Percentiles rank a stretch among this genome's conserved stretches.
phyloP scores from a whole-genome alignment of 2,113 vertebrate species.

The Meleagris gallopavo region DNA sequence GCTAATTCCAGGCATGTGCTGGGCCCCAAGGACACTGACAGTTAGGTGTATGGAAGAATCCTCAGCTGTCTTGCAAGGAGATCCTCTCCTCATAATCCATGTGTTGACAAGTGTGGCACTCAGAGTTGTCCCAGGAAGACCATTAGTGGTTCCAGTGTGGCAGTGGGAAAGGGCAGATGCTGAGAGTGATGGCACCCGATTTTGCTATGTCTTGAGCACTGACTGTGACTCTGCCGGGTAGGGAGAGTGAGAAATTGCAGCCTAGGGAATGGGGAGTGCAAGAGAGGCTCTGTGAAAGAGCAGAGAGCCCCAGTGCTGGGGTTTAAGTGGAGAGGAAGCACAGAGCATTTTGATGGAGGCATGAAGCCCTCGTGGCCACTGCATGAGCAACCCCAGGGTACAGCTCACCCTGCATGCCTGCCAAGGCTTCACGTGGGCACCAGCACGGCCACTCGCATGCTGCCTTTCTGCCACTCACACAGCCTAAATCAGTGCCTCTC shows the following conservation, averaged over 20 bases:
- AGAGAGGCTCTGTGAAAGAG: neutral
- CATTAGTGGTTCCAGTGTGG: too few species aligned
- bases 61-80: neutral
- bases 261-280: neutral
- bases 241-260: neutral
- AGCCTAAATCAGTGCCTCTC: too few species aligned
- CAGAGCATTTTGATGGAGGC: neutral
- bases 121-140: neutral
- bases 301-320: neutral
- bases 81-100: neutral
- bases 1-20: neutral
- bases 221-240: neutral
- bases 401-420: too few species aligned
- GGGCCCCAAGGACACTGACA: neutral
- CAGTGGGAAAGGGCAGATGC: neutral
- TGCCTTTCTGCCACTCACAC: neutral
- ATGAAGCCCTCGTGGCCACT: neutral
- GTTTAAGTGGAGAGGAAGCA: neutral
- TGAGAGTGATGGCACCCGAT: neutral
- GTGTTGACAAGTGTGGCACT: neutral
- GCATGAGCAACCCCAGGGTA: neutral
- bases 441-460: neutral
- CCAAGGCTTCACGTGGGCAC: neutral
- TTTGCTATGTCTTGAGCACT: neutral
- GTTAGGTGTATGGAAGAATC: neutral